phyloP scores from a whole-genome alignment of 2,113 vertebrate genomes.

The Erythrocercus mccallii region DNA sequence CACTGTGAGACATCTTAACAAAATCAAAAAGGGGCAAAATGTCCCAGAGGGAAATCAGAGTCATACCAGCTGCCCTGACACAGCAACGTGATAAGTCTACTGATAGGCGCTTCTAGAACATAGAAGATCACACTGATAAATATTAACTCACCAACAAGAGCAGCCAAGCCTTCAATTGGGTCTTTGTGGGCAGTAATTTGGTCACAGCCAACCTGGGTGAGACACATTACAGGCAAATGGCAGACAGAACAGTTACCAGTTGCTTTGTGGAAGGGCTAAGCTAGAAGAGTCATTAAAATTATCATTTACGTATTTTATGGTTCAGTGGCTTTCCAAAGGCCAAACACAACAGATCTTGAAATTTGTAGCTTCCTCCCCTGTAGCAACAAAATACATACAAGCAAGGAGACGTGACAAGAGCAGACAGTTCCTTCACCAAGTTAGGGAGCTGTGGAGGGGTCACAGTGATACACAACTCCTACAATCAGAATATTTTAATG shows the following conservation, averaged over 20 bases:
- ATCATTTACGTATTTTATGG: background rate
- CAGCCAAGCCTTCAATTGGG: constrained; percentile 76
- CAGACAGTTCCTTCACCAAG: background rate
- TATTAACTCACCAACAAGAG: constrained; percentile 79
- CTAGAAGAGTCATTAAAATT: background rate
- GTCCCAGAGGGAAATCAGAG: background rate
- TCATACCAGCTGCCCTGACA: background rate
- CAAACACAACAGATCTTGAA: background rate
- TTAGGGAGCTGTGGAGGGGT: background rate
- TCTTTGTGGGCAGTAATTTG: constrained; percentile 73
- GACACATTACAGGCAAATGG: background rate
- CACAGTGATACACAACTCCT: background rate
- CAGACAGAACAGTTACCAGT: background rate
- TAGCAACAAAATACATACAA: background rate
- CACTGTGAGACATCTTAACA: accelerated
- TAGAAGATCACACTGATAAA: background rate
- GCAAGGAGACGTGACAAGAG: background rate
- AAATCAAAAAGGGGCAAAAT: background rate
- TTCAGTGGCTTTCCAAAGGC: background rate
- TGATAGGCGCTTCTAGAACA: background rate
- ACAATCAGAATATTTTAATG: background rate
- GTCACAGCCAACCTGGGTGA: constrained; percentile 81
- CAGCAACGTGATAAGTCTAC: background rate
- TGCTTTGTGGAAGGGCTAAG: background rate
- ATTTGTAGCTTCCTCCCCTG: background rate